phyloP scores from a whole-genome alignment of 2,888 invertebrate species.

The Temnothorax ravouxi region DNA sequence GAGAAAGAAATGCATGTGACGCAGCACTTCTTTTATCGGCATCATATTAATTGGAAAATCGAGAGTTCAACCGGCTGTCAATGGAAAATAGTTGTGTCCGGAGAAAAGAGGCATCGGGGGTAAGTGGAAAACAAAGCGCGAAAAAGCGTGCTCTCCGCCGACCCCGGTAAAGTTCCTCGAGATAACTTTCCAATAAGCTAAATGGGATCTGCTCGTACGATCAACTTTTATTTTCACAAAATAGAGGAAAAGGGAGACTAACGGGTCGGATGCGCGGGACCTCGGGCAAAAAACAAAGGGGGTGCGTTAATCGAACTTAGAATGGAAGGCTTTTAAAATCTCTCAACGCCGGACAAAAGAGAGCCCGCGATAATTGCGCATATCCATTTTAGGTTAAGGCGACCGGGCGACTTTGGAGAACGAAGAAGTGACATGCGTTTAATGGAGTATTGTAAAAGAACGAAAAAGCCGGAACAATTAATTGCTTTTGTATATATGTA shows the following conservation, averaged over 20 bases:
- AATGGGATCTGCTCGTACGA: constrained; percentile 68
- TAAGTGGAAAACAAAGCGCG: constrained; percentile 65
- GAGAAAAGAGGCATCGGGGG: constrained; percentile 48
- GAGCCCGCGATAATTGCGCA: constrained; percentile 56
- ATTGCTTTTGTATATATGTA: constrained; percentile 7
- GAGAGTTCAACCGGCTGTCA: constrained; percentile 43
- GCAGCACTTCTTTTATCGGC: constrained; percentile 43
- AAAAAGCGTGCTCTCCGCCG: constrained; percentile 60
- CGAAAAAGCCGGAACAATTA: constrained; percentile 14
- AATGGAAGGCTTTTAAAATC: constrained; percentile 72
- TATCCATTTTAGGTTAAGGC: constrained; percentile 39
- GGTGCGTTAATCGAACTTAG: constrained; percentile 70
- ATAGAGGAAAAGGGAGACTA: constrained; percentile 41
- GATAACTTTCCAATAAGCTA: constrained; percentile 74
- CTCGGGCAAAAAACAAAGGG: constrained; percentile 50
- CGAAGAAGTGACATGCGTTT: neutral
- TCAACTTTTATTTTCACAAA: constrained; percentile 65
- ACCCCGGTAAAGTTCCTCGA: constrained; percentile 75
- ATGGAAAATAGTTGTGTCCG: constrained; percentile 51
- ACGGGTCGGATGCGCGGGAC: constrained; percentile 21
- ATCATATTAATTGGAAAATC: constrained; percentile 66
- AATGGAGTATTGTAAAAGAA: neutral
- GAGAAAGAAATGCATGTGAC: constrained; percentile 10
- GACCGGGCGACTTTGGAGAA: constrained; percentile 13
- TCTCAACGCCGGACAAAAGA: constrained; percentile 54